Evolutionary conservation across 2,888 invertebrate genomes (phyloP).

Genomic region (Lasioglossum vierecki): DNA sequence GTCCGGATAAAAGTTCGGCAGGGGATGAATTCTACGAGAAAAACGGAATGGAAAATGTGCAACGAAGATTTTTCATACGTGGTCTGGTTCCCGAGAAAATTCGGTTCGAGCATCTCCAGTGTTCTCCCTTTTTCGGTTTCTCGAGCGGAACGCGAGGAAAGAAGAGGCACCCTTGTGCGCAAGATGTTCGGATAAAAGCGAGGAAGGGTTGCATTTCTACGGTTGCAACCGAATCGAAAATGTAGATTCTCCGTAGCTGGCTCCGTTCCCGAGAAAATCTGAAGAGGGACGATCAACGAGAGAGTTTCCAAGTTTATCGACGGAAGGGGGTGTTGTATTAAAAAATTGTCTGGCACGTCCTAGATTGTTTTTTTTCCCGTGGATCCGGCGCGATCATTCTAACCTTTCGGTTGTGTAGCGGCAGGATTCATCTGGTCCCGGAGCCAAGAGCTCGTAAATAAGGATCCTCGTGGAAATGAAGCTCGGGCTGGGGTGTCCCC

Average conservation of each 20-base stretch:
- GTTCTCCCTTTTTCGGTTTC: neutral
- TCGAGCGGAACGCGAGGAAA: too few relatives aligned
- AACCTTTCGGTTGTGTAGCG: neutral
- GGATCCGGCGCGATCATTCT: neutral
- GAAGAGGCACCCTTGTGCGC: neutral
- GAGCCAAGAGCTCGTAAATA: slow-evolving; percentile 44
- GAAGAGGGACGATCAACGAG: neutral
- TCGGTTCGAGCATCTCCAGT: neutral
- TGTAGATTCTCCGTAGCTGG: neutral
- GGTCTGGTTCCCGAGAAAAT: neutral
- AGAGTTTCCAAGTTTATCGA: neutral
- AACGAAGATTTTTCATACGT: neutral
- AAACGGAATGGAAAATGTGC: neutral
- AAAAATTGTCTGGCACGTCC: neutral
- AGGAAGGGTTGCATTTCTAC: neutral
- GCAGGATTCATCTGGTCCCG: slow-evolving; percentile 34
- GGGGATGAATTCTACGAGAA: neutral
- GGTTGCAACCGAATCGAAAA: neutral
- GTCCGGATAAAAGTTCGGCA: neutral
- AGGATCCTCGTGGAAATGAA: slow-evolving; percentile 56
- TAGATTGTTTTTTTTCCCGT: neutral
- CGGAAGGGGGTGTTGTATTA: neutral
- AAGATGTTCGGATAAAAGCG: neutral
- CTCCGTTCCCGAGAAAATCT: neutral
- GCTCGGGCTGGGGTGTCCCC: slow-evolving; percentile 31